Conservation (phyloP, 1,140 invertebrate species). For the Musca domestica region DNA sequence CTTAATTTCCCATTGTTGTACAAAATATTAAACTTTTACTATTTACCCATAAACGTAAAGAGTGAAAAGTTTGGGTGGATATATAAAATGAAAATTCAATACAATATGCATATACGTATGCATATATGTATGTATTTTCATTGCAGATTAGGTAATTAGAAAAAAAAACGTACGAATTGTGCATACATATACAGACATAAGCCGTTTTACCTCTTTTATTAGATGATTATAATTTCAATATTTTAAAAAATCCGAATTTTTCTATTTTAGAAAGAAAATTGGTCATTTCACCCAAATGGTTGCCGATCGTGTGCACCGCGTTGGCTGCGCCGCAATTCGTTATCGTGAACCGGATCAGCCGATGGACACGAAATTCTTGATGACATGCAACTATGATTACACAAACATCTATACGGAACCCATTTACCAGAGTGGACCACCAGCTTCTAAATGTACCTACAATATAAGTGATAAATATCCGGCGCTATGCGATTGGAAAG, state of each 20-base stretch:
- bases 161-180: no score
- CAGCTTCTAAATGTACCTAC: constrained; percentile 38
- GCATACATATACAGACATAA: background rate
- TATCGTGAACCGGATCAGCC: constrained; percentile 29
- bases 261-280: constrained; percentile 40
- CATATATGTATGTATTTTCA: no score
- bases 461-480: constrained; percentile 37
- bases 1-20: background rate
- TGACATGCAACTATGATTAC: constrained; percentile 50
- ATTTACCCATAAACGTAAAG: no score
- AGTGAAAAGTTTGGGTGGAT: no score
- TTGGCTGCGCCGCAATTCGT: constrained; percentile 44
- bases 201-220: background rate
- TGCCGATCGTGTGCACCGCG: constrained; percentile 39
- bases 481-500: constrained; percentile 39
- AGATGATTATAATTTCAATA: background rate
- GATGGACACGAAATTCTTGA: constrained; percentile 31
- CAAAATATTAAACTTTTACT: background rate
- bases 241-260: constrained; percentile 7
- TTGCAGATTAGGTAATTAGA: no score
- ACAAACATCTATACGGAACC: constrained; percentile 42
- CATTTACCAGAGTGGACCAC: constrained; percentile 36
- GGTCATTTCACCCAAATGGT: constrained; percentile 46
- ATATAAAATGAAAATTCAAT: no score
- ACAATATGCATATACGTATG: no score